A percentile compares a stretch with the other conserved stretches of the same genome.
Evolutionary conservation across 2,113 vertebrate genomes (phyloP).

Genomic region (Zonotrichia leucophrys): DNA sequence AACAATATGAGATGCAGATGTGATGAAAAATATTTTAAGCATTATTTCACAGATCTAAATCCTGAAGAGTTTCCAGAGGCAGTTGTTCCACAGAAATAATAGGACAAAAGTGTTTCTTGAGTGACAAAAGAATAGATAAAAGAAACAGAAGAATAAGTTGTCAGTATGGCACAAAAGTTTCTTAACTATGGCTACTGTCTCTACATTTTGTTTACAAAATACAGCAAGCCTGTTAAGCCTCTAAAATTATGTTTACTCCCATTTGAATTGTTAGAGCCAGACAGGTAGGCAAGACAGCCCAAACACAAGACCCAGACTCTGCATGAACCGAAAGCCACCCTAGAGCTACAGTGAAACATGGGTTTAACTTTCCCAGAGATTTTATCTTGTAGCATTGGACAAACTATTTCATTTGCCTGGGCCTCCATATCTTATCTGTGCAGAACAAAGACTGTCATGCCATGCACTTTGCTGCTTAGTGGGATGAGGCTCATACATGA

Average conservation of each 20-base stretch:
- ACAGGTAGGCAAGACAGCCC: neutral
- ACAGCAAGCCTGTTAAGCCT: neutral
- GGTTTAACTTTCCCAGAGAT: neutral
- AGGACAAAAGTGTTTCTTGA: neutral
- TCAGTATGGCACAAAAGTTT: neutral
- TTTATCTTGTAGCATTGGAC: neutral
- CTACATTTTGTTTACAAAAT: neutral
- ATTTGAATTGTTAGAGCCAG: neutral
- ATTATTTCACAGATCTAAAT: neutral
- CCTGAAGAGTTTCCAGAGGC: neutral
- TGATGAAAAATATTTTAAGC: constrained; percentile 13
- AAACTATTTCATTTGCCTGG: neutral
- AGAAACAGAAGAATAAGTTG: neutral
- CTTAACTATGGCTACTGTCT: neutral
- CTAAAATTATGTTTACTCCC: neutral
- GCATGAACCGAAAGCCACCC: neutral
- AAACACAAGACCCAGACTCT: neutral
- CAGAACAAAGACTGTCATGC: neutral
- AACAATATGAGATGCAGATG: neutral
- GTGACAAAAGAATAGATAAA: neutral
- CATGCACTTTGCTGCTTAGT: neutral
- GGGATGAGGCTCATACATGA: fast-evolving
- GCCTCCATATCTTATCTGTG: neutral
- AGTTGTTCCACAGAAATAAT: neutral
- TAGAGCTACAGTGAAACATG: neutral